phyloP scores from a whole-genome alignment of 1,140 invertebrate genomes.

The Chrysomallon squamiferum region DNA sequence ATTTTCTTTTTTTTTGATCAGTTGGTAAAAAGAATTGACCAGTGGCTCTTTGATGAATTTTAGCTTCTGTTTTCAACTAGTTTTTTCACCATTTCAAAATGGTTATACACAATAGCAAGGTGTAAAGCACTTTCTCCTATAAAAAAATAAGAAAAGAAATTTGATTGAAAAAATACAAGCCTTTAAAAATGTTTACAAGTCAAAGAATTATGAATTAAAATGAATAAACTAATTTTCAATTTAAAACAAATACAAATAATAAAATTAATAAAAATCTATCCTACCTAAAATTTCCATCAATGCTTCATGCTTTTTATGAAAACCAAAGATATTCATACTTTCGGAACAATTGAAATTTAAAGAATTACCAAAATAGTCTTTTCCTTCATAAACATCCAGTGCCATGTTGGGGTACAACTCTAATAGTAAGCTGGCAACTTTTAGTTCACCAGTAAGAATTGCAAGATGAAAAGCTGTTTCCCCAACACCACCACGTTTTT shows the following conservation, averaged over 20 bases:
- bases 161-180: too few relatives aligned
- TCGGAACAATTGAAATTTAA: too few relatives aligned
- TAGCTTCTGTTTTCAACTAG: slow-evolving; percentile 89
- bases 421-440: slow-evolving; percentile 84
- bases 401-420: slow-evolving; percentile 91
- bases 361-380: slow-evolving; percentile 94
- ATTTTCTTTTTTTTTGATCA: slow-evolving; percentile 77
- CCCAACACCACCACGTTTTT: slow-evolving; percentile 91
- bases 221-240: too few relatives aligned
- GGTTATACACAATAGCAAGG: slow-evolving; percentile 93
- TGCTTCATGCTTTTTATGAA: too few relatives aligned
- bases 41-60: slow-evolving; percentile 89
- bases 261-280: too few relatives aligned
- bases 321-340: too few relatives aligned
- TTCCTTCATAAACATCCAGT: slow-evolving; percentile 93
- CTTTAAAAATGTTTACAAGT: too few relatives aligned
- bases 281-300: too few relatives aligned
- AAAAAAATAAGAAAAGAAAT: too few relatives aligned
- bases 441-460: slow-evolving; percentile 91
- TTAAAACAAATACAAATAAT: too few relatives aligned
- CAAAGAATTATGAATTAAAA: too few relatives aligned
- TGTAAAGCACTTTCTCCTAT: slow-evolving; percentile 89
- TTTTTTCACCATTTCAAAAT: slow-evolving; percentile 94
- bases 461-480: slow-evolving; percentile 94
- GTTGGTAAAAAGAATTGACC: slow-evolving; percentile 84